phyloP scores from a whole-genome alignment of 2,888 invertebrate species.

The Anorthoa munda region DNA sequence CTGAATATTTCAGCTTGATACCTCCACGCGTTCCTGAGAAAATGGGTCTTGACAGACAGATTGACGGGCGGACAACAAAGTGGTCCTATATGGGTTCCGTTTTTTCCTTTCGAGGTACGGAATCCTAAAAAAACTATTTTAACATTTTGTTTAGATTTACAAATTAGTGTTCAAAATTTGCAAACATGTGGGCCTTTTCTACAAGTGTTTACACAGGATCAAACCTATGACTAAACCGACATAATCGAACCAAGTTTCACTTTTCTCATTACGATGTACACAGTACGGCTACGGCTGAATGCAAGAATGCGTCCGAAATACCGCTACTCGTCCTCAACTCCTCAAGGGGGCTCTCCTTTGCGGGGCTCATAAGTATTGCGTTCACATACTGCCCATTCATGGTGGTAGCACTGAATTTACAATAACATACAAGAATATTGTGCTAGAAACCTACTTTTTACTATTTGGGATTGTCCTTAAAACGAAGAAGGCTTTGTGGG shows the following conservation, averaged over 20 bases:
- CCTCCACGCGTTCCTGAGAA: too few relatives aligned
- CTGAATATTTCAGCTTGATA: too few relatives aligned
- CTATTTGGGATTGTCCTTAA: conserved; percentile 13
- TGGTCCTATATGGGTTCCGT: too few relatives aligned
- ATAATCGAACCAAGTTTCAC: conserved; percentile 43
- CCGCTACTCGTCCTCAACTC: conserved; percentile 76
- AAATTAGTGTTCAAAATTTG: too few relatives aligned
- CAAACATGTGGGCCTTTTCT: neutral
- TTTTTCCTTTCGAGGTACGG: too few relatives aligned
- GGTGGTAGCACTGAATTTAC: conserved; percentile 41
- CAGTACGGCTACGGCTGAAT: conserved; percentile 37
- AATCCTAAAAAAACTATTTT: too few relatives aligned
- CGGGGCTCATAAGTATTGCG: conserved; percentile 63
- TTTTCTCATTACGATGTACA: conserved; percentile 53
- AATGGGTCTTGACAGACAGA: too few relatives aligned
- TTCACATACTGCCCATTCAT: conserved; percentile 63
- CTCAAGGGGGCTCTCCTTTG: conserved; percentile 65
- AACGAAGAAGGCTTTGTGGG: conserved; percentile 1
- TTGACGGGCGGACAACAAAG: too few relatives aligned
- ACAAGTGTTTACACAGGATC: conserved; percentile 24
- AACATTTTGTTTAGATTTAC: too few relatives aligned
- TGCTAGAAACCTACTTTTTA: conserved; percentile 53
- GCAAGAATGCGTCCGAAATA: conserved; percentile 76
- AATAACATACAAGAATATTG: conserved; percentile 41
- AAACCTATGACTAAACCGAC: conserved; percentile 18